Evolutionary conservation across 2,797 vertebrate species (phyloP), one percentile per base, ranked within the genome.

Genomic region (Pantherophis vulpinus): DNA sequence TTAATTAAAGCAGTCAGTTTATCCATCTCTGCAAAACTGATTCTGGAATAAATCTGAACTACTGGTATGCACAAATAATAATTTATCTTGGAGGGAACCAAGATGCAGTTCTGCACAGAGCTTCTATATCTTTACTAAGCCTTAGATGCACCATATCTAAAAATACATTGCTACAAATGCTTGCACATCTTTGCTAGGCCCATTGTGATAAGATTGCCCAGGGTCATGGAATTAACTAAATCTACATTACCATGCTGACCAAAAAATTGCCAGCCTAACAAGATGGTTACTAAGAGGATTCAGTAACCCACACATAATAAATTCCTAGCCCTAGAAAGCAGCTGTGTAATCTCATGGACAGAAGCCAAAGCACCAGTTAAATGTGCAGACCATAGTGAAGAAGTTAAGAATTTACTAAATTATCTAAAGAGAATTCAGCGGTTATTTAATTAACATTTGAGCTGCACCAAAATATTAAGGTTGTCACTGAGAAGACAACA

Each of bases 211-310:
- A 89, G 66, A 93, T 91, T 61, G 90, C 93, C 90, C 61, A 90
- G 88, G 93, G 90, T 58, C 87, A 93, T 83, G 90, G 86, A 91
- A 93, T 93, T 89, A 93, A 88, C 25, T 60, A 91, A 93, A 61
- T 88, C 63, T 88, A 93, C 83, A 93, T 91, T 93, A 93, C 25
- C 56, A 91, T 83, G 56, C 86, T 91, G 90, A 83, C 58, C 74
- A 87, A 93, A 91, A 56, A 93, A 93, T 79, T 88, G 66, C 90
- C 86, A 93, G 86, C 88, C 63, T 93, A 91, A 91, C 56, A 91
- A 89, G 90, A 55, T 61, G 47, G 66, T 47, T 91, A 61, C 90
- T 55, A 61, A 61, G 74, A 83, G 23, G 86, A 91, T 88, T 61
- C 47, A 55, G 60, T 91, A 83, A 83, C 88, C 90, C 88, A 93